These are phyloP conservation scores for Nezara viridula DNA, from an alignment of 2,888 invertebrate genomes.

Conservation along the genomic window DNA sequence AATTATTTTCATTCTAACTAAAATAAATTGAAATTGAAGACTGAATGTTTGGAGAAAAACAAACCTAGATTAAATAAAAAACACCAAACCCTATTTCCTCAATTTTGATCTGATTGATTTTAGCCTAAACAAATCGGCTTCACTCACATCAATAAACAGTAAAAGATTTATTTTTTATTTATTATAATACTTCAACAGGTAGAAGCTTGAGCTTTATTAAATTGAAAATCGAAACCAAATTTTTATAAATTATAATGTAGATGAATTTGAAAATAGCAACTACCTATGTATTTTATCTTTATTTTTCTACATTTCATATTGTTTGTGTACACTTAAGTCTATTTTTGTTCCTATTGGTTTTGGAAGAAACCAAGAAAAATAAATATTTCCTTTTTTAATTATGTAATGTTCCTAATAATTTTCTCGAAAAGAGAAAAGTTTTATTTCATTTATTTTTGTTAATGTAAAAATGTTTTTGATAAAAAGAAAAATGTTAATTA, in stretches of 20 bases:
- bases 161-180: too few relatives aligned
- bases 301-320: background rate
- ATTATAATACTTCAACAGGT: background rate
- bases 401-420: conserved; percentile 1
- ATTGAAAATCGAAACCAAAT: background rate
- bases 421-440: background rate
- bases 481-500: background rate
- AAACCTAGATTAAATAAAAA: background rate
- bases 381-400: background rate
- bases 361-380: background rate
- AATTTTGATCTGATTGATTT: background rate
- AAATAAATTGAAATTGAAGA: background rate
- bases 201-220: background rate
- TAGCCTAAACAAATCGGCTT: background rate
- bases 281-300: background rate
- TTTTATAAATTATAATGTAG: background rate
- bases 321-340: background rate
- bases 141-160: background rate
- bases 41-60: background rate
- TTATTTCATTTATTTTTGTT: background rate
- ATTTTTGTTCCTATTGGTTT: conserved; percentile 8
- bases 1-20: background rate
- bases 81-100: background rate
- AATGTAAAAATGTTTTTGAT: background rate
- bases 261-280: background rate